Evolutionary conservation across 2,888 invertebrate species (phyloP), one percentile per base, ranked within the genome.

Genomic region (Thelaira solivaga): DNA sequence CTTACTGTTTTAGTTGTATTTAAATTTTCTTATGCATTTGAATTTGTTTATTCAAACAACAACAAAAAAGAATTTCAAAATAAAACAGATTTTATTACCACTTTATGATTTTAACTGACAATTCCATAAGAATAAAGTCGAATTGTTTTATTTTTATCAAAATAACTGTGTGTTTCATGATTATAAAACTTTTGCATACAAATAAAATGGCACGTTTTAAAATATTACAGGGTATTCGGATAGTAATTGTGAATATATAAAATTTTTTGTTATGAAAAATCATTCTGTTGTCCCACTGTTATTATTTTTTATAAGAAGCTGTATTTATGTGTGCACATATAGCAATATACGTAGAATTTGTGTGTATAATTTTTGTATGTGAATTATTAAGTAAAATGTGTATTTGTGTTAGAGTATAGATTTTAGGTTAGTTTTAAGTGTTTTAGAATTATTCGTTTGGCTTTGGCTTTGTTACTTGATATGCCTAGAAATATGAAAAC

Each of bases 41-140:
- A 53, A 41, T 47, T 36, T 47, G 11, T 34, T 47, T 47, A 62
- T 61, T 8, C 43, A 67, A 67, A 43, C 22, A 34, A n/a, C n/a
- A n/a, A n/a, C 20, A 13, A 41, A 62, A 61, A 34, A 16, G 24
- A 29, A 36, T 6, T 1, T 43, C 41, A 20, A 24, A 34, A 26
- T 55, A 39, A 41, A 31, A 49, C 34, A 75, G 20, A 31, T 64
- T 64, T 75, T 67, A 61, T 61, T 65, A 24, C 62, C n/a, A 62
- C 67, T 79, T 71, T 71, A 75, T 67, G 62, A 75, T 79, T 75
- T 69, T 75, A 55, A 75, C 61, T 62, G 71, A 62, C 74, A 67
- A 71, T 71, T 71, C 34, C 47, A 13, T 36, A 55, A 47, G 71
- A 67, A 61, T 59, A 26, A 49, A 62, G 43, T 71, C 71, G 18